Conservation (phyloP, 2,113 vertebrate species). For the Cranoglanis bouderius region DNA sequence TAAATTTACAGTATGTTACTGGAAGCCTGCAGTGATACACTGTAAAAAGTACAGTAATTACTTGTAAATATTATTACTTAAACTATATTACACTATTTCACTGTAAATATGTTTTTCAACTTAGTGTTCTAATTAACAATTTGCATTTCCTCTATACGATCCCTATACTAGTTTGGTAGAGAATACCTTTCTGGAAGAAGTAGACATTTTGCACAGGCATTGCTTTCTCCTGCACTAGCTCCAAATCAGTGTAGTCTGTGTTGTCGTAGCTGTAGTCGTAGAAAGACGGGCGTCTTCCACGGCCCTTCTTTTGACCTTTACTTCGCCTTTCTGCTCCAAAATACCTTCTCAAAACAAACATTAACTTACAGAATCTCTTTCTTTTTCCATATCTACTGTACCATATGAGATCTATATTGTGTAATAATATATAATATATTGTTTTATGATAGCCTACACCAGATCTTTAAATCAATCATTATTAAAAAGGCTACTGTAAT, state of each 20-base stretch:
- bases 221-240: conserved; percentile 48
- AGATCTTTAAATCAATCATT: background rate
- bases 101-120: background rate
- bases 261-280: conserved; percentile 37
- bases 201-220: conserved; percentile 88
- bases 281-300: conserved; percentile 28
- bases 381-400: background rate
- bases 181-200: conserved; percentile 87
- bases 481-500: background rate
- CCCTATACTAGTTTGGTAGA: background rate
- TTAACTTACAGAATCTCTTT: background rate
- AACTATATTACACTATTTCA: too few relatives aligned
- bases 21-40: background rate
- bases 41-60: background rate
- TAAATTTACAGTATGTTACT: background rate
- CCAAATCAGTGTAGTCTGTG: conserved; percentile 41
- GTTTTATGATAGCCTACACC: background rate
- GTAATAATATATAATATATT: background rate
- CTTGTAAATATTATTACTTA: background rate
- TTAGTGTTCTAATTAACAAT: background rate
- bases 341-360: conserved; percentile 34
- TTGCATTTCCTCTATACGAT: background rate
- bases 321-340: conserved; percentile 25
- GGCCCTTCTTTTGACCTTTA: conserved; percentile 26
- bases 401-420: background rate